phyloP scores from a whole-genome alignment of 1,140 invertebrate genomes.

The Drosophila pandora region DNA sequence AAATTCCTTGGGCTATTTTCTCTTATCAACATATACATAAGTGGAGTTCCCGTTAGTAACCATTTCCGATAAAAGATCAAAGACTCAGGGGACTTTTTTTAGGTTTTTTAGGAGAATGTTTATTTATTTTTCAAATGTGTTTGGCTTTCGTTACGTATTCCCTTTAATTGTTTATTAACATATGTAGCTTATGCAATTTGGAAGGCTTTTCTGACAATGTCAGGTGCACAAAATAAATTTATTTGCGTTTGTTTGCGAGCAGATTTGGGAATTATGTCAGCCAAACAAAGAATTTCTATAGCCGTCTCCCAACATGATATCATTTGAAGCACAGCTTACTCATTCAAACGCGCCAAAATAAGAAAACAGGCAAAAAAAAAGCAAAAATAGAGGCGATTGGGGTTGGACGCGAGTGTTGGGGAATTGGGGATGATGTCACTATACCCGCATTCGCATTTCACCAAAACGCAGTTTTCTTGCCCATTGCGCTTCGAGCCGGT shows the following conservation, averaged over 20 bases:
- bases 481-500: constrained; percentile 29
- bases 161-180: constrained; percentile 49
- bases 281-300: not conserved
- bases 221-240: constrained; percentile 63
- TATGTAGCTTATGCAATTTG: constrained; percentile 69
- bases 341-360: constrained; percentile 66
- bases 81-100: no score
- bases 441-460: constrained; percentile 12
- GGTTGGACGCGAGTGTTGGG: constrained; percentile 23
- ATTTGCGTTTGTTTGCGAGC: constrained; percentile 11
- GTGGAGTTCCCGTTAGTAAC: not conserved
- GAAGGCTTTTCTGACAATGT: constrained; percentile 58
- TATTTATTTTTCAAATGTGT: constrained; percentile 4
- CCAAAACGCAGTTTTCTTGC: constrained; percentile 27
- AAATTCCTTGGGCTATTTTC: not conserved
- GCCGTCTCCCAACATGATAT: constrained; percentile 54
- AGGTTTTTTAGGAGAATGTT: not conserved
- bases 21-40: not conserved
- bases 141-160: constrained; percentile 4
- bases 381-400: constrained; percentile 38
- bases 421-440: constrained; percentile 39
- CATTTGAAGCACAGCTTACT: constrained; percentile 76
- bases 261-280: constrained; percentile 65
- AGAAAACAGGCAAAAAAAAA: constrained; percentile 1
- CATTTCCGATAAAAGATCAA: constrained; percentile 13